A percentile compares a stretch with the other conserved stretches of the same genome.
These are phyloP conservation scores for Lepus oiostolus DNA, from an alignment of 2,797 vertebrate genomes.

Conservation along the genomic window DNA sequence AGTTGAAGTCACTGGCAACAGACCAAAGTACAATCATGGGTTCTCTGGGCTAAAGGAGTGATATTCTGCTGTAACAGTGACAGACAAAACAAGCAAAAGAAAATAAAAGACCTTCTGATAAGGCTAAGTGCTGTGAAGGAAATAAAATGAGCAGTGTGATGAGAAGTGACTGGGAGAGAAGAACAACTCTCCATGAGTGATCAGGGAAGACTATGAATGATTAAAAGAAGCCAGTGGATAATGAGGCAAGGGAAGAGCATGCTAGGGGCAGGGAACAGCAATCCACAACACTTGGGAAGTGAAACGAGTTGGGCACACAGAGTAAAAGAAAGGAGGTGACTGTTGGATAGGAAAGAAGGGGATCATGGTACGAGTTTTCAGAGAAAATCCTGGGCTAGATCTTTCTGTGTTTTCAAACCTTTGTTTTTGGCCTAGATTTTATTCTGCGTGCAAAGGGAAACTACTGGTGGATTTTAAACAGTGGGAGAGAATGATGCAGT, in stretches of 20 bases:
- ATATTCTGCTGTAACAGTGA: neutral
- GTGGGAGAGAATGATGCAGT: neutral
- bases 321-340: neutral
- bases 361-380: neutral
- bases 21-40: neutral
- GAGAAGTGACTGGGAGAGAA: neutral
- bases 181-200: neutral
- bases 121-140: neutral
- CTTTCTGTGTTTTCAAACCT: neutral
- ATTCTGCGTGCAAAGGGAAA: neutral
- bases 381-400: neutral
- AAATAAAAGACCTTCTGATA: neutral
- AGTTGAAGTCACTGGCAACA: neutral
- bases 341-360: rapidly evolving
- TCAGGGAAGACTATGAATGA: neutral
- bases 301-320: neutral
- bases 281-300: neutral
- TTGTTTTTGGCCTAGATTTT: neutral
- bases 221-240: neutral
- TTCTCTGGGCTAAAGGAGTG: neutral
- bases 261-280: neutral
- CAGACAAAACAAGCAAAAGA: neutral
- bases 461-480: neutral
- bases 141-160: neutral
- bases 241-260: neutral